Percentiles rank a stretch among this genome's conserved stretches.
Conservation (phyloP, 2,797 vertebrate genomes). For the Enteromius anoplus region DNA sequence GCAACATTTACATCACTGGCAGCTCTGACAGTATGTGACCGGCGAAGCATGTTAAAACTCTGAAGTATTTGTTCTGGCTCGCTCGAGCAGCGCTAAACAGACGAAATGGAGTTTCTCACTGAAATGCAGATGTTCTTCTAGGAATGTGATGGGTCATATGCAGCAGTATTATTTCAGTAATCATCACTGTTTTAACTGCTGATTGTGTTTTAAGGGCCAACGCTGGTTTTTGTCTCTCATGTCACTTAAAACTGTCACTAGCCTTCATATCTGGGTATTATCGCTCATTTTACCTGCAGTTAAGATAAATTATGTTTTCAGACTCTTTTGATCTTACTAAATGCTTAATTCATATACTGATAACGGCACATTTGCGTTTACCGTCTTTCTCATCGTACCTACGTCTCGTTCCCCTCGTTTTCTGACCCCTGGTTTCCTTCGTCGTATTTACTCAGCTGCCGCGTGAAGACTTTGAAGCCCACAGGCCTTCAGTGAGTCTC, state of each 20-base stretch:
- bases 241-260: conserved; percentile 31
- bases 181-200: conserved; percentile 53
- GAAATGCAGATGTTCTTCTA: conserved; percentile 34
- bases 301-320: conserved; percentile 4
- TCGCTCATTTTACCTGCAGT: conserved; percentile 28
- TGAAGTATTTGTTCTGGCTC: conserved; percentile 60
- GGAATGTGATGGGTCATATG: conserved; percentile 47
- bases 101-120: conserved; percentile 37
- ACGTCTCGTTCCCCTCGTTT: conserved; percentile 52
- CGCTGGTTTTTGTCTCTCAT: conserved; percentile 49
- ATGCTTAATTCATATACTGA: conserved; percentile 33
- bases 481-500: conserved; percentile 57
- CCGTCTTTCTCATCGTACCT: conserved; percentile 57
- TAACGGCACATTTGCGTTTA: conserved; percentile 60
- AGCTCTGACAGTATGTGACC: conserved; percentile 53
- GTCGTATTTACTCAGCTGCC: conserved; percentile 78
- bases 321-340: conserved; percentile 36
- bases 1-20: conserved; percentile 56
- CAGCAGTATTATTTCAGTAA: conserved; percentile 60
- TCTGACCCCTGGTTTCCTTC: conserved; percentile 61
- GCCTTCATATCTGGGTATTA: conserved; percentile 26
- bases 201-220: conserved; percentile 57
- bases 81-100: conserved; percentile 47
- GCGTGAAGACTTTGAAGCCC: conserved; percentile 45
- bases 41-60: conserved; percentile 62